Percentiles rank a stretch among this genome's conserved stretches.
These are phyloP conservation scores for Octomys mimax DNA, from an alignment of 2,797 vertebrate genomes.

Conservation along the genomic window DNA sequence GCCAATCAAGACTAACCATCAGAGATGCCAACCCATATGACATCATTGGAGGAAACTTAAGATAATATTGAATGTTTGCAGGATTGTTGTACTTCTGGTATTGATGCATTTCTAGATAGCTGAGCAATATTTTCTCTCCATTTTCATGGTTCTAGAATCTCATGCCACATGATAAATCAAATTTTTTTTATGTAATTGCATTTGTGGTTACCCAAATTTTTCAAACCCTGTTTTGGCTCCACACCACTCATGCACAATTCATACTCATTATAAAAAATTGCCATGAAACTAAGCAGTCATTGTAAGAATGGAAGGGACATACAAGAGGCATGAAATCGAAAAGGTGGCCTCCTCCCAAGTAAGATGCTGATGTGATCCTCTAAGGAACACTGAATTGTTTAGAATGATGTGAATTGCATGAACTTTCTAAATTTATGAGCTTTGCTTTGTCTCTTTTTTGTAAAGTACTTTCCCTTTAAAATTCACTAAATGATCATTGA, in stretches of 20 bases:
- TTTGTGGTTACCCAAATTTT: constrained; percentile 11
- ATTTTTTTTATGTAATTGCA: constrained; percentile 1
- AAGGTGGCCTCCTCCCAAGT: not conserved
- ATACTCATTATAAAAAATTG: constrained; percentile 1
- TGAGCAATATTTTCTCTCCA: not conserved
- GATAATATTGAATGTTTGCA: not conserved
- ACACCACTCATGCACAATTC: not conserved
- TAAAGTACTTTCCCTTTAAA: constrained; percentile 39
- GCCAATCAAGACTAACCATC: not conserved
- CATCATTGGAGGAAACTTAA: not conserved
- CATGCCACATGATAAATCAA: not conserved
- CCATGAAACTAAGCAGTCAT: not conserved
- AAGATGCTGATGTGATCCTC: not conserved
- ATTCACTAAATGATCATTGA: not conserved
- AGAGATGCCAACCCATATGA: not conserved
- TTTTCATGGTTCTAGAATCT: not conserved
- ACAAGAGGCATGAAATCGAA: not conserved
- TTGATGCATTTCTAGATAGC: not conserved
- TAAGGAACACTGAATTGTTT: not conserved
- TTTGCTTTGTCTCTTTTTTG: not conserved
- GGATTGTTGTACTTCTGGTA: not conserved
- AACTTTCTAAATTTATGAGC: not conserved
- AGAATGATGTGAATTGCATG: not conserved
- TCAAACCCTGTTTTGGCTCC: not conserved
- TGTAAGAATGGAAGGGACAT: not conserved